These are phyloP conservation scores for Diorhabda carinulata DNA, from an alignment of 1,140 invertebrate genomes.

Conservation along the genomic window DNA sequence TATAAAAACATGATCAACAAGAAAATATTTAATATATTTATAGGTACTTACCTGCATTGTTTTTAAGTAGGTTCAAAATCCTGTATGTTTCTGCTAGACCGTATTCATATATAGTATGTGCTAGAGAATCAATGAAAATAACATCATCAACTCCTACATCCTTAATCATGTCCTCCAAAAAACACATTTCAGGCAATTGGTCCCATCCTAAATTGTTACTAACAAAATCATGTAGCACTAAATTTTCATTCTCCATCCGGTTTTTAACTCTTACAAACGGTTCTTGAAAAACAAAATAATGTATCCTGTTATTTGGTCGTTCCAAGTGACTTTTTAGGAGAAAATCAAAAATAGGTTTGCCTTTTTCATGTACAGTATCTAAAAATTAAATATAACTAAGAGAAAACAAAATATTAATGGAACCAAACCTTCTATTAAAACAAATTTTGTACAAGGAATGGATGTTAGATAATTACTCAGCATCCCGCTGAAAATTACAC, in stretches of 20 bases:
- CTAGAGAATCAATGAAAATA: conserved; percentile 42
- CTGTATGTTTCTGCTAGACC: conserved; percentile 33
- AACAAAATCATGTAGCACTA: conserved; percentile 35
- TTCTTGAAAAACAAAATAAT: conserved; percentile 41
- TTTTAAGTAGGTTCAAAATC: conserved; percentile 32
- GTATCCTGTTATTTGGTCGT: conserved; percentile 25
- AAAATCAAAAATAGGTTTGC: conserved; percentile 32
- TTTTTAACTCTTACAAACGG: conserved; percentile 27
- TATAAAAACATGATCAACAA: too few relatives aligned
- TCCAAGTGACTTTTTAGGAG: conserved; percentile 31
- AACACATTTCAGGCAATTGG: neutral
- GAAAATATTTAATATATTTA: conserved; percentile 6
- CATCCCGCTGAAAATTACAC: conserved; percentile 32
- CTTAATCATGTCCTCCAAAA: conserved; percentile 16
- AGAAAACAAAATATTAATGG: neutral
- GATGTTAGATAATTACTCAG: conserved; percentile 38
- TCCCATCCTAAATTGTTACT: conserved; percentile 26
- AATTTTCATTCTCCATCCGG: conserved; percentile 16
- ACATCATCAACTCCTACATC: conserved; percentile 27
- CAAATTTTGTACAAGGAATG: conserved; percentile 37
- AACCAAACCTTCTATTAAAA: conserved; percentile 40
- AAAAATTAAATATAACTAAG: conserved; percentile 24
- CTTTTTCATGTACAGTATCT: conserved; percentile 39
- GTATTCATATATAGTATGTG: conserved; percentile 37
- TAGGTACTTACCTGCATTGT: conserved; percentile 30